Base-by-base conservation (phyloP, 35 echinoderm and acorn worm species). In the Heliocidaris tuberculata region DNA sequence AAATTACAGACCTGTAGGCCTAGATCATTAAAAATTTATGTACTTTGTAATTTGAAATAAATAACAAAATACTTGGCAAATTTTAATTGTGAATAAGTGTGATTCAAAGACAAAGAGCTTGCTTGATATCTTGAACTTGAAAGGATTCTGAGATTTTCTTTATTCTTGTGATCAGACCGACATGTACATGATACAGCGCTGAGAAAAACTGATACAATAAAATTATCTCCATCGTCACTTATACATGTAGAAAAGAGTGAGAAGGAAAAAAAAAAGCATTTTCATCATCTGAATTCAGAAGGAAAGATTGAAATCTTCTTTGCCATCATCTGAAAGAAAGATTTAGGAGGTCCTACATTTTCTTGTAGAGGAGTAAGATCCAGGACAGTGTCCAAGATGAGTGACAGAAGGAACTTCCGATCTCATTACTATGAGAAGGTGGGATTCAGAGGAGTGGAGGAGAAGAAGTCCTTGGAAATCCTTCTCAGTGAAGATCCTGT, bases 371-470 rank as follows among this genome's bases (percentile, higher is more conserved):
- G 21, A 21, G 65, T n/a, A 24, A n/a, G 24, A 27, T 78, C 21
- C 19, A 0, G 65, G 6, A 78, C 7, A 78, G 65, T 4, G 7
- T 78, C 17, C 6, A 95, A 54, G 56, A 97, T 97, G 96, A 96
- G 85, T 9, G 97, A 98, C 13, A 95, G 95, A 2, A 97, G 97
- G 49, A 98, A 98, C 52, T 98, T 98, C 50, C 90, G 96, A 27
- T 96, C 96, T 86, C 96, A 98, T 85, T 98, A 97, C 49, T 98
- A 98, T 65, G 97, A 98, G 93, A 98, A 98, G 92, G 96, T 98
- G 93, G 97, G 97, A 30, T 98, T 98, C 56, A 85, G 96, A 61
- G 97, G 97, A 27, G 97, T 97, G 31, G 97, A 98, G 70, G 97
- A 96, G 88, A 98, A 97, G 94, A 98, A 98, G 65, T 98, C 97